A percentile compares a stretch with the other conserved stretches of the same genome.
Conservation (phyloP, 2,797 vertebrate species). For the Vultur gryphus region DNA sequence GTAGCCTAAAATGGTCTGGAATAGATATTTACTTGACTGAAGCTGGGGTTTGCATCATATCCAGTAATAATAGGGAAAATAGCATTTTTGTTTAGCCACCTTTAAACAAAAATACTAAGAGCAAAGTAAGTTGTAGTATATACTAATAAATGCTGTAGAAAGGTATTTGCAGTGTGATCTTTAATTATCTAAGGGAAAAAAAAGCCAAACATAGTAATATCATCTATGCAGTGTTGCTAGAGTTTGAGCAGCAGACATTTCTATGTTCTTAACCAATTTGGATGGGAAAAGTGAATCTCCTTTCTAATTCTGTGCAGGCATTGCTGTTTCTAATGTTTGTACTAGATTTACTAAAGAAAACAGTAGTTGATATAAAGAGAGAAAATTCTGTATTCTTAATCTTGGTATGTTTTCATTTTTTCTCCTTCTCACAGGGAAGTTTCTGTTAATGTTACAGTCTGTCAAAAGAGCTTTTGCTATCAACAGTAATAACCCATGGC, state of each 20-base stretch:
- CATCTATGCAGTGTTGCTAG: background rate
- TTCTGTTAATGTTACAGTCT: slow-evolving; percentile 81
- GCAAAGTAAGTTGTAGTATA: background rate
- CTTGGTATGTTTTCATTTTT: background rate
- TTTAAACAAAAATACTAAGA: background rate
- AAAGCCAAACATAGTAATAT: background rate
- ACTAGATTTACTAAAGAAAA: background rate
- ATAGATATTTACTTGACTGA: background rate
- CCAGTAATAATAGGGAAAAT: background rate
- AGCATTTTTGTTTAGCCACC: background rate
- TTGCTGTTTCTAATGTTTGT: background rate
- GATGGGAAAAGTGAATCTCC: background rate
- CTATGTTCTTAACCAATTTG: background rate
- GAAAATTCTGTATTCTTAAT: background rate
- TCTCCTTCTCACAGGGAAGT: slow-evolving; percentile 70
- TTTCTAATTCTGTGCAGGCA: background rate
- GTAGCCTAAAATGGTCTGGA: background rate
- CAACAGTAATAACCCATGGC: slow-evolving; percentile 76
- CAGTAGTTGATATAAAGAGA: background rate
- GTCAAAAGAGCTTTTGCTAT: slow-evolving; percentile 81
- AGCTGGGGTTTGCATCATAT: background rate
- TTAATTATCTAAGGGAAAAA: background rate
- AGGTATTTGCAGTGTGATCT: background rate
- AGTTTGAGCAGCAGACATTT: background rate
- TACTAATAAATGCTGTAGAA: background rate